Percentiles rank a stretch among this genome's conserved stretches.
Conservation (phyloP, 2,888 invertebrate species). For the Nomada ferruginata region DNA sequence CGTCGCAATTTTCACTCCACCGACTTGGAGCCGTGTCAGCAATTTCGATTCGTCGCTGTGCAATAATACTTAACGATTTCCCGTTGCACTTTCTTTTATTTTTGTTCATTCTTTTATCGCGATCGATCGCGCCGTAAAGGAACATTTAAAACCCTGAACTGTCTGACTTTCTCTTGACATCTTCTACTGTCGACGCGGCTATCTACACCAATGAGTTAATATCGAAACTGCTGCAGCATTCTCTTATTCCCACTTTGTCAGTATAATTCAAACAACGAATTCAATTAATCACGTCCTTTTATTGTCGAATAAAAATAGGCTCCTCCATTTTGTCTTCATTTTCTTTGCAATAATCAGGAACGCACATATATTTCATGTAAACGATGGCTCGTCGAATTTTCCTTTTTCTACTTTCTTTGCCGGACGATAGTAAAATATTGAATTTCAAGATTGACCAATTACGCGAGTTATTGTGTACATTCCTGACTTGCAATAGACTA, state of each 20-base stretch:
- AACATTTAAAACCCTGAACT: not conserved
- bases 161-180: conserved; percentile 52
- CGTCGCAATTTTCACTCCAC: conserved; percentile 13
- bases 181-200: conserved; percentile 38
- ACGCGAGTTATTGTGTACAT: not conserved
- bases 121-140: not conserved
- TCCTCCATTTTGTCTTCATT: too few species aligned
- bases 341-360: too few species aligned
- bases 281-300: too few species aligned
- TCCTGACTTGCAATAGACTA: not conserved
- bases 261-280: too few species aligned
- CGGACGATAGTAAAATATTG: too few species aligned
- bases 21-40: not conserved
- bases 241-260: too few species aligned
- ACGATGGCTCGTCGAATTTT: too few species aligned
- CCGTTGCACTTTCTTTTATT: not conserved
- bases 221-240: too few species aligned
- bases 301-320: too few species aligned
- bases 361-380: too few species aligned
- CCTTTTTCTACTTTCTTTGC: too few species aligned
- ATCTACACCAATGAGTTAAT: conserved; percentile 1
- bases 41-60: not conserved
- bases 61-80: not conserved
- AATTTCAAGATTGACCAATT: too few species aligned
- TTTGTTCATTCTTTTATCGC: not conserved